A percentile compares a stretch with the other conserved stretches of the same genome.
These are phyloP conservation scores for Muricea muricata DNA, from an alignment of 92 coral and sea anemone species.

Conservation along the genomic window DNA sequence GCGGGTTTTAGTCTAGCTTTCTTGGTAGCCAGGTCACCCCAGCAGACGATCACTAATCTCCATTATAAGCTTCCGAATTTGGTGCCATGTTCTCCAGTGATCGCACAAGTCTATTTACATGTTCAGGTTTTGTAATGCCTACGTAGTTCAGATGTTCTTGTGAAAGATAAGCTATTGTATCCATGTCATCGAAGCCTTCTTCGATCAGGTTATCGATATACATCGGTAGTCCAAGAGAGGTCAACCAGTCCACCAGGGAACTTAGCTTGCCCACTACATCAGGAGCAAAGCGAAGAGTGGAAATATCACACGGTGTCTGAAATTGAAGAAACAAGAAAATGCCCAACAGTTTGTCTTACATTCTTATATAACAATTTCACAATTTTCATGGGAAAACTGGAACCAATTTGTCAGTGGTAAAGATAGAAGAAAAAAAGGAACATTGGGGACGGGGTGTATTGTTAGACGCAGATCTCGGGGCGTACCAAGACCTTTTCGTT, in stretches of 20 bases:
- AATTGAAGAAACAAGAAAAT: too few relatives aligned
- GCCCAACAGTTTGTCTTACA: too few relatives aligned
- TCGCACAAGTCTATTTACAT: constrained; percentile 80
- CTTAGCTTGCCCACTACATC: constrained; percentile 74
- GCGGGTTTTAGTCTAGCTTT: too few relatives aligned
- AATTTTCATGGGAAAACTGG: too few relatives aligned
- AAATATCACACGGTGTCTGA: constrained; percentile 80
- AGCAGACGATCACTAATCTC: neutral
- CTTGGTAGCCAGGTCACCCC: too few relatives aligned
- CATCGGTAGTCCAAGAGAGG: constrained; percentile 92
- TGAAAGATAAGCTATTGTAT: constrained; percentile 73
- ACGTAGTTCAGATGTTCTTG: constrained; percentile 89
- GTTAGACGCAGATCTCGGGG: too few relatives aligned
- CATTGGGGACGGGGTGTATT: too few relatives aligned
- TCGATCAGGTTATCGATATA: constrained; percentile 78
- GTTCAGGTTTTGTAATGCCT: constrained; percentile 82
- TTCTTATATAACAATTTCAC: too few relatives aligned
- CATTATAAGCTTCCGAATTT: neutral
- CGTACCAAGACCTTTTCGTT: too few relatives aligned
- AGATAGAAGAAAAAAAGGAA: too few relatives aligned
- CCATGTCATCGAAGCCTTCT: constrained; percentile 89
- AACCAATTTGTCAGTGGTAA: too few relatives aligned
- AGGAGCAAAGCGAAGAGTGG: constrained; percentile 58
- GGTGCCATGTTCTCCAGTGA: constrained; percentile 81
- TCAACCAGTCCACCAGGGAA: constrained; percentile 80